Conservation (phyloP, 2,888 invertebrate species). For the Argyra leucocephala region DNA sequence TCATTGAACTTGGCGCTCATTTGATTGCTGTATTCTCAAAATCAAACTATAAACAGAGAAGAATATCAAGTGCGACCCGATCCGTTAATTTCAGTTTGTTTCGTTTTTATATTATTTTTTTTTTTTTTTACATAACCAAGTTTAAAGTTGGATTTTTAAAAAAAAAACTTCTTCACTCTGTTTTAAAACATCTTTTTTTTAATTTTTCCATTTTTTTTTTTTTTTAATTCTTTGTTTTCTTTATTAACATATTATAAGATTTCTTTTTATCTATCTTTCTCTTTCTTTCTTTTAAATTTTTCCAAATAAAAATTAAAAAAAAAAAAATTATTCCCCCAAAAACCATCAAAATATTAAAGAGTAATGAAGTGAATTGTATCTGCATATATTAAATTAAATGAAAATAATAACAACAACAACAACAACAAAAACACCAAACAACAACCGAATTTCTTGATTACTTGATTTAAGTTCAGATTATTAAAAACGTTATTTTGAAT, state of each 20-base stretch:
- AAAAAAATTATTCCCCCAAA: too few species aligned
- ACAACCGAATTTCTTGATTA: neutral
- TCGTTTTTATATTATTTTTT: too few species aligned
- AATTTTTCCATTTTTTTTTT: neutral
- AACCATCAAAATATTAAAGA: too few species aligned
- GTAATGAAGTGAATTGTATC: neutral
- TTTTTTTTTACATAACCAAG: neutral
- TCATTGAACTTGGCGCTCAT: neutral
- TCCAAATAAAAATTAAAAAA: neutral
- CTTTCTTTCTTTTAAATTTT: too few species aligned
- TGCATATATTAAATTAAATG: conserved; percentile 6
- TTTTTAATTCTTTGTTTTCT: neutral
- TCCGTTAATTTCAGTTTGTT: neutral
- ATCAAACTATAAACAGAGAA: neutral
- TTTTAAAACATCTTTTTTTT: too few species aligned
- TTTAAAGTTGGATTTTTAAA: neutral
- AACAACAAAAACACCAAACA: too few species aligned
- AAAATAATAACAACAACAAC: too few species aligned
- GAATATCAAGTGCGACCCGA: conserved; percentile 2
- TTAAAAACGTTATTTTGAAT: neutral
- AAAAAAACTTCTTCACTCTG: too few species aligned
- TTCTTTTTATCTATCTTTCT: too few species aligned
- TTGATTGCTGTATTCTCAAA: neutral
- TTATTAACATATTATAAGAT: neutral
- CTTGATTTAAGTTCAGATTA: neutral